Evolutionary conservation across 2,888 invertebrate species (phyloP).

Genomic region (Gnatocerus cornutus): DNA sequence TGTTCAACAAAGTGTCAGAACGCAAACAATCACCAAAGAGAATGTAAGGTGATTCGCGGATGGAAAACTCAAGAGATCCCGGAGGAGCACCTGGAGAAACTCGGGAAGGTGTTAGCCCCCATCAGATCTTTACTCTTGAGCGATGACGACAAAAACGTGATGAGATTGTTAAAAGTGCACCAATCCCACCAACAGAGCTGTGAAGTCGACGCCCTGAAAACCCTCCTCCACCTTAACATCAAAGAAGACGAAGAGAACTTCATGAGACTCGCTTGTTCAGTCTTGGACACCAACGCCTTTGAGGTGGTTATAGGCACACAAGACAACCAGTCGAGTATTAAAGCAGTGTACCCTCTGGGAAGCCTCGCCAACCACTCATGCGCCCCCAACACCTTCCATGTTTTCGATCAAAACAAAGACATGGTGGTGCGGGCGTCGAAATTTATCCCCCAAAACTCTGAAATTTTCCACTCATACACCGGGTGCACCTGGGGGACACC

Average conservation of each 20-base stretch:
- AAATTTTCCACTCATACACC: slow-evolving; percentile 80
- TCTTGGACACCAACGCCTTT: slow-evolving; percentile 81
- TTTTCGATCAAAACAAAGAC: slow-evolving; percentile 74
- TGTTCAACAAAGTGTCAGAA: slow-evolving; percentile 80
- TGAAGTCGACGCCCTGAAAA: slow-evolving; percentile 75
- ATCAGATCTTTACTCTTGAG: slow-evolving; percentile 70
- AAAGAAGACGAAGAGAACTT: slow-evolving; percentile 74
- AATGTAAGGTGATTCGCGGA: slow-evolving; percentile 77
- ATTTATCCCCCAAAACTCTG: slow-evolving; percentile 75
- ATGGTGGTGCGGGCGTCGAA: slow-evolving; percentile 77
- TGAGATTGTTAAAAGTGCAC: slow-evolving; percentile 74
- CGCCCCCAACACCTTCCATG: slow-evolving; percentile 78
- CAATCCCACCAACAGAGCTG: slow-evolving; percentile 71
- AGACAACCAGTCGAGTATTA: slow-evolving; percentile 69
- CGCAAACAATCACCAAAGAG: slow-evolving; percentile 74
- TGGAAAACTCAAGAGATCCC: slow-evolving; percentile 72
- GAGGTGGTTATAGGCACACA: slow-evolving; percentile 73
- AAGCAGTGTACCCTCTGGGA: slow-evolving; percentile 80
- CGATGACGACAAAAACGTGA: slow-evolving; percentile 72
- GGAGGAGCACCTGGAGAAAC: slow-evolving; percentile 54
- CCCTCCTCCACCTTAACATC: slow-evolving; percentile 71
- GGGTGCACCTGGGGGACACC: slow-evolving; percentile 80
- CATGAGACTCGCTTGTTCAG: slow-evolving; percentile 76
- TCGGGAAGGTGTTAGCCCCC: slow-evolving; percentile 68
- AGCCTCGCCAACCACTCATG: slow-evolving; percentile 82